These are phyloP conservation scores for Cavia porcellus DNA, from an alignment of 2,113 vertebrate genomes.

Conservation along the genomic window DNA sequence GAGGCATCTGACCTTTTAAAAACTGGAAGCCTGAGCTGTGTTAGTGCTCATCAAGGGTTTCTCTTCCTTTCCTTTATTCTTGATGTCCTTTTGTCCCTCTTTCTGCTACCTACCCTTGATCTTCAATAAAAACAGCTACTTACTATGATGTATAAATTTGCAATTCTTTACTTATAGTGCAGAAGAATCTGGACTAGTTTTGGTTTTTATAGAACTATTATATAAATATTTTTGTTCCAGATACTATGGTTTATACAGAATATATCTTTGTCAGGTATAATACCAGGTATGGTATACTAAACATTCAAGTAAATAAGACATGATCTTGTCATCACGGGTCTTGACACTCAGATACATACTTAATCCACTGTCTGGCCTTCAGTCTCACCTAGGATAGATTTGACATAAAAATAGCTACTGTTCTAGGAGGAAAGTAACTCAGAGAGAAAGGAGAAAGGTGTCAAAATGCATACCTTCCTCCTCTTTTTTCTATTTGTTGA, in stretches of 20 bases:
- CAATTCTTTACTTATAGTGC: not conserved
- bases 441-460: not conserved
- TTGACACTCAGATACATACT: not conserved
- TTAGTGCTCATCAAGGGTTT: not conserved
- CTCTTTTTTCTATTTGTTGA: not conserved
- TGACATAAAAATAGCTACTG: not conserved
- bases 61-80: not conserved
- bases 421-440: not conserved
- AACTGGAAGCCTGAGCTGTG: not conserved
- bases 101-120: not conserved
- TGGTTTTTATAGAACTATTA: not conserved
- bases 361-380: not conserved
- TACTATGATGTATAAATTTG: not conserved
- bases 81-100: not conserved
- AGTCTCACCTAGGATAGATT: not conserved
- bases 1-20: not conserved
- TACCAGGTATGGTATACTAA: not conserved
- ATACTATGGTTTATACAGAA: constrained; percentile 24
- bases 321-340: not conserved
- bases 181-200: not conserved
- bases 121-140: not conserved
- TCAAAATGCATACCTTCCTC: not conserved
- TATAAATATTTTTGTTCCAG: not conserved
- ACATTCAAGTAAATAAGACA: constrained; percentile 22
- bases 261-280: constrained; percentile 46